Evolutionary conservation across 2,113 vertebrate species (phyloP), one percentile per base, ranked within the genome.

Genomic region (Turdus rufiventris): DNA sequence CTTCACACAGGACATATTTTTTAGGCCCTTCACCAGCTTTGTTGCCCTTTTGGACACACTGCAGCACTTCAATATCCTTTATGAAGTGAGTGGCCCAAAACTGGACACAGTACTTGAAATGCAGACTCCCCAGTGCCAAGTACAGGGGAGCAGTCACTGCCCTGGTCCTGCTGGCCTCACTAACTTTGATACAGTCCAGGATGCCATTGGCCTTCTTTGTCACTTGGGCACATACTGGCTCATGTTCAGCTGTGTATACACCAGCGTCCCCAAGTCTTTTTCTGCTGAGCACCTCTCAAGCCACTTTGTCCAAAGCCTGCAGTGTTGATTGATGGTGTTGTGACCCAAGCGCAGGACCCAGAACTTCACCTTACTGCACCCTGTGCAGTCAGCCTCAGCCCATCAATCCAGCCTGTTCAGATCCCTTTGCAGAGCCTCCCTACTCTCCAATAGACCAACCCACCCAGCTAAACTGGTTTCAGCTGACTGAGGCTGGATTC

Each of bases 41-140:
- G 9, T 23, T 51, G 16, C 7, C 18, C 9, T 40, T 43, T 45
- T 45, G 38, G 26, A 28, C 10, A 28, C 5, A 28, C 12, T 53
- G 23, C 10, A 38, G 19, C 5, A 19, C 6, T 6, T n/a, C 15
- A n/a, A 40, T 10, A 5, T 53, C 9, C 3, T 53, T 61, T 53
- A 20, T 38, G 18, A 53, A 45, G 19, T 29, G n/a, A 40, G 5
- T 53, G 15, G 2, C 8, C 12, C 38, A 61, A 61, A 61, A 38
- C 12, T 47, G n/a, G 24, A 29, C 6, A 61, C 18, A 33, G 12
- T 33, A 45, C 3, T n/a, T 3, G 5, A 45, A 23, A 25, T 17
- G 14, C 21, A 43, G 28, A 21, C 40, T 38, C n/a, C 43, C 4
- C 12, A 47, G 23, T 19, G n/a, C 8, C 0, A 0, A 38, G n/a